Evolutionary conservation across 2,888 invertebrate species (phyloP).

Genomic region (Acleris sparsana): DNA sequence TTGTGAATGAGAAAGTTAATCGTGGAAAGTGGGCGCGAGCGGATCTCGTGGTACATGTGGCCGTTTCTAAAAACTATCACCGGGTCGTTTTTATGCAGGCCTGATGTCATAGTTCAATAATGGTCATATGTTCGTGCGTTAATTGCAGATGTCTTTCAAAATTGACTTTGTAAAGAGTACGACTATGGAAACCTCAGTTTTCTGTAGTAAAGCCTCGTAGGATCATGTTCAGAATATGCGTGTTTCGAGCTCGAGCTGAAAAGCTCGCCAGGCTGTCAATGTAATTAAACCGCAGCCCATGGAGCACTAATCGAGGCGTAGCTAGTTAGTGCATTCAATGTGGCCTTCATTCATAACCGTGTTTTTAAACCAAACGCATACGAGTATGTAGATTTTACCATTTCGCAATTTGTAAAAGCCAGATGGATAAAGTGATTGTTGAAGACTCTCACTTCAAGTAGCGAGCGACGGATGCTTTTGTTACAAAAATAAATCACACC

Average conservation of each 20-base stretch:
- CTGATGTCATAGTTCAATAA: constrained; percentile 33
- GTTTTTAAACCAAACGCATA: not conserved
- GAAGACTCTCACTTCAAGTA: not conserved
- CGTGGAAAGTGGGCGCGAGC: constrained; percentile 77
- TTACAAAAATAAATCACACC: no score
- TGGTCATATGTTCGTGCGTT: not conserved
- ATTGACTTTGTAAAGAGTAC: not conserved
- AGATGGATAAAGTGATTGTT: not conserved
- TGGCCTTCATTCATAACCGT: not conserved
- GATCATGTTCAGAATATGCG: not conserved
- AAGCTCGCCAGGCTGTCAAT: constrained; percentile 20
- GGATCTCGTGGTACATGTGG: constrained; percentile 66
- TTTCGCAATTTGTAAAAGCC: not conserved
- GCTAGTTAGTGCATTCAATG: not conserved
- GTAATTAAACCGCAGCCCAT: constrained; percentile 18
- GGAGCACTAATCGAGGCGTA: constrained; percentile 8
- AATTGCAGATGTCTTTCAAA: not conserved
- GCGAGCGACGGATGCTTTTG: not conserved
- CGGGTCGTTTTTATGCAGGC: constrained; percentile 28
- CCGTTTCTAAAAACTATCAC: constrained; percentile 60
- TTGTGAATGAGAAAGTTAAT: constrained; percentile 82
- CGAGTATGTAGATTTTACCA: not conserved
- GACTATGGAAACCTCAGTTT: no score
- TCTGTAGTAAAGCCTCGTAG: no score
- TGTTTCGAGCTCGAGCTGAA: constrained; percentile 5